phyloP scores from a whole-genome alignment of 2,797 vertebrate genomes.

The Buphagus erythrorhynchus region DNA sequence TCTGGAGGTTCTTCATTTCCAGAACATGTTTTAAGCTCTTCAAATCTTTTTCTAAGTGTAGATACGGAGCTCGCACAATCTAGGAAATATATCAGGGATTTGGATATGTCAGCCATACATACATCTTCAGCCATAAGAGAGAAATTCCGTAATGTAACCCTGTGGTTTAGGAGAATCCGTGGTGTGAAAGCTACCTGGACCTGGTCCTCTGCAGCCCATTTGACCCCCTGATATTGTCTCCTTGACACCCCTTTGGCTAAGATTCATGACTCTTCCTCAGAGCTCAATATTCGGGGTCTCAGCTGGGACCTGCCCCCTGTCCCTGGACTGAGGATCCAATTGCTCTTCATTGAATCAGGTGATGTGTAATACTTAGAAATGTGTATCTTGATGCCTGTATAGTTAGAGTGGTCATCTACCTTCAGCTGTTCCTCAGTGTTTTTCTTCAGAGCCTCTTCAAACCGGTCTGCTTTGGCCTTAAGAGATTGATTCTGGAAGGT shows the following conservation, averaged over 20 bases:
- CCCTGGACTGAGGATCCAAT: background rate
- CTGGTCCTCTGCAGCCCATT: background rate
- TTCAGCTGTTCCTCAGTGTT: constrained; percentile 94
- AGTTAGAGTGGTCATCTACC: constrained; percentile 74
- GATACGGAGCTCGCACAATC: constrained; percentile 91
- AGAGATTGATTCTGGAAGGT: constrained; percentile 95
- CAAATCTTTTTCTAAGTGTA: constrained; percentile 94
- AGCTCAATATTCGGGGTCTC: background rate
- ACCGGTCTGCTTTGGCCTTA: constrained; percentile 91
- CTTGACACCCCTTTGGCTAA: background rate
- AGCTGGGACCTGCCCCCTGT: background rate
- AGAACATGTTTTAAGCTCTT: constrained; percentile 93
- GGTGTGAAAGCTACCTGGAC: background rate
- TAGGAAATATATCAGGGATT: constrained; percentile 43
- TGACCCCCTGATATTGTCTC: background rate
- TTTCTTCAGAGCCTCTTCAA: constrained; percentile 93
- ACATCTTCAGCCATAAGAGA: background rate
- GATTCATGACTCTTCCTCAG: background rate
- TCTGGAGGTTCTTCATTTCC: constrained; percentile 97
- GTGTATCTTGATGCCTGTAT: accelerated
- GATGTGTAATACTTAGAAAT: background rate
- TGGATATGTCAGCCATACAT: background rate
- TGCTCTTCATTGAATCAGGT: accelerated
- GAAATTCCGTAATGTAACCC: background rate
- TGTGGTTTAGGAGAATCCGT: background rate